A percentile compares a stretch with the other conserved stretches of the same genome.
Evolutionary conservation across 2,888 invertebrate genomes (phyloP).

Genomic region (Hypena proboscidalis): DNA sequence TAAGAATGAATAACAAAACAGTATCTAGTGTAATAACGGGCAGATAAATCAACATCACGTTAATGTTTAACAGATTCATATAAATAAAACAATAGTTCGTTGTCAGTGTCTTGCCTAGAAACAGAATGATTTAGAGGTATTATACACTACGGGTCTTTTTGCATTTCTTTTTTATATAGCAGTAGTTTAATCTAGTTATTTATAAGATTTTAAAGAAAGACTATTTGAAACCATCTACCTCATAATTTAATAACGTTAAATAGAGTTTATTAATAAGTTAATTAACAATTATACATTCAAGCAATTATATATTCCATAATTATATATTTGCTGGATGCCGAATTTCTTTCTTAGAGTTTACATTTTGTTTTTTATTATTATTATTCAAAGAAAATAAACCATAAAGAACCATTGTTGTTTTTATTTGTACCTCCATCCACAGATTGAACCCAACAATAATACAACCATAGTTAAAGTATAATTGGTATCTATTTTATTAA

Average conservation of each 20-base stretch:
- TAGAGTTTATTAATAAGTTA: constrained; percentile 79
- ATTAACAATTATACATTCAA: constrained; percentile 78
- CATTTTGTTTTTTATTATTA: constrained; percentile 76
- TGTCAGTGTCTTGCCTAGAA: constrained; percentile 31
- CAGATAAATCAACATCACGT: no score
- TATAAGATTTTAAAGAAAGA: constrained; percentile 76
- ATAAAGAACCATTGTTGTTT: constrained; percentile 50
- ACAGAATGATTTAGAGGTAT: constrained; percentile 42
- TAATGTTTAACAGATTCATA: no score
- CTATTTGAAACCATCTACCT: constrained; percentile 84
- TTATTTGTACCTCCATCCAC: constrained; percentile 32
- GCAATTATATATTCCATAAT: constrained; percentile 62
- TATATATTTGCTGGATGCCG: constrained; percentile 68
- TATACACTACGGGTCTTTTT: constrained; percentile 62
- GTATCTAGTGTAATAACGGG: no score
- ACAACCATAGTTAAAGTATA: no score
- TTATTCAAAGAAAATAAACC: constrained; percentile 80
- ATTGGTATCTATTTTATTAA: no score
- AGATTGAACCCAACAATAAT: no score
- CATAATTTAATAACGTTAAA: constrained; percentile 80
- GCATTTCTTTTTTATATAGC: constrained; percentile 59
- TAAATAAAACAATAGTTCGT: constrained; percentile 13
- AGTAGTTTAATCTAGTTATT: constrained; percentile 63
- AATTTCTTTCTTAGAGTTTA: constrained; percentile 81
- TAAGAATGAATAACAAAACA: no score